Percentiles rank a stretch among this genome's conserved stretches.
phyloP scores from a whole-genome alignment of 2,113 vertebrate species.

The Menidia beryllina region DNA sequence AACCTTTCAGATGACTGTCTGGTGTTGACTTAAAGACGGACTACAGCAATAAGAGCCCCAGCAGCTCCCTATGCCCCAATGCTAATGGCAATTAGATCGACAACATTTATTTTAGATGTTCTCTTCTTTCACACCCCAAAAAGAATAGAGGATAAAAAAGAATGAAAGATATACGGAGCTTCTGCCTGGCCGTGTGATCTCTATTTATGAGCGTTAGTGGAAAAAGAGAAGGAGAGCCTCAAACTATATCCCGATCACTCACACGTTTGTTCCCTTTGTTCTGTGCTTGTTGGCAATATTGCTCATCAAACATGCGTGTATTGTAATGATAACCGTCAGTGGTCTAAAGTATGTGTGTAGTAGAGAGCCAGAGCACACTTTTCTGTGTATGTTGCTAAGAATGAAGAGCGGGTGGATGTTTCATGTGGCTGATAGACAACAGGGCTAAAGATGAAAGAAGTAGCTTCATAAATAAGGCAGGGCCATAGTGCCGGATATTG shows the following conservation, averaged over 20 bases:
- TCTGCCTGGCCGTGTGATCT: conserved; percentile 67
- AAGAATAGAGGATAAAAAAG: conserved; percentile 79
- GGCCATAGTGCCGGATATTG: conserved; percentile 82
- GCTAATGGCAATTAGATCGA: conserved; percentile 82
- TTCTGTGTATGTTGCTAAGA: conserved; percentile 75
- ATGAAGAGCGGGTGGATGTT: conserved; percentile 68
- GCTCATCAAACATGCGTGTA: conserved; percentile 80
- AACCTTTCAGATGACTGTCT: conserved; percentile 79
- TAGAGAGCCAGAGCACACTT: conserved; percentile 43
- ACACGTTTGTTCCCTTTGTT: conserved; percentile 77
- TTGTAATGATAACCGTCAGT: conserved; percentile 79
- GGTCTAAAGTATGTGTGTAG: conserved; percentile 54
- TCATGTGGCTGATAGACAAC: conserved; percentile 83
- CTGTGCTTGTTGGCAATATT: conserved; percentile 78
- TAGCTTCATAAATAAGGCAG: conserved; percentile 85
- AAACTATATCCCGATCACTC: conserved; percentile 68
- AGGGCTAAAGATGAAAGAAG: conserved; percentile 82
- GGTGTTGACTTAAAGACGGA: conserved; percentile 79
- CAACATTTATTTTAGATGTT: conserved; percentile 82
- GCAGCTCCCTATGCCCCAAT: conserved; percentile 67
- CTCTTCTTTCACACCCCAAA: conserved; percentile 67
- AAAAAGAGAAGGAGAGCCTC: conserved; percentile 60
- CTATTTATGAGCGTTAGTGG: conserved; percentile 79
- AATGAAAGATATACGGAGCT: conserved; percentile 68
- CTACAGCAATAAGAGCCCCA: conserved; percentile 67